Evolutionary conservation across 2,113 vertebrate species (phyloP).

Genomic region (Anarrhichthys ocellatus): DNA sequence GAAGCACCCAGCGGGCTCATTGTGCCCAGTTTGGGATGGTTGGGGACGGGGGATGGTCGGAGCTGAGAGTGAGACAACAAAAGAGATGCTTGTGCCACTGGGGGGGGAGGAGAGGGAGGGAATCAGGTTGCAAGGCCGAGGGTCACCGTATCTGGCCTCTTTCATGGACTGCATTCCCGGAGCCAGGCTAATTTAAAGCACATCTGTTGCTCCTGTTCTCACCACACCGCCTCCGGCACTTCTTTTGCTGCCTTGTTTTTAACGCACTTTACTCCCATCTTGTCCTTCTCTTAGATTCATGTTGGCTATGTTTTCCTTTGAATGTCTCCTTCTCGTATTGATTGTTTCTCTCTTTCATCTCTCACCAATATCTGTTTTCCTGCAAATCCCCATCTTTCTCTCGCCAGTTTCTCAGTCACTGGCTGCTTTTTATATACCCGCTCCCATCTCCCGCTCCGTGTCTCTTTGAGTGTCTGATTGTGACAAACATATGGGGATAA

Average conservation of each 20-base stretch:
- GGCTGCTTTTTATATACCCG: neutral
- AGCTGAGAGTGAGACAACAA: constrained; percentile 38
- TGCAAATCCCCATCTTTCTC: neutral
- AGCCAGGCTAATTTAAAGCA: constrained; percentile 71
- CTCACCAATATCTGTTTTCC: neutral
- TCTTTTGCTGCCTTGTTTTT: constrained; percentile 16
- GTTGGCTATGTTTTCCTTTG: constrained; percentile 8
- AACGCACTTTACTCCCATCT: constrained; percentile 2
- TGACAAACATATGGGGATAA: neutral
- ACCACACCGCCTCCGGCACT: constrained; percentile 7
- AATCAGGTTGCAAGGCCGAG: constrained; percentile 65
- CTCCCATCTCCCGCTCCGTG: neutral
- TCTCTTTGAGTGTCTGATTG: neutral
- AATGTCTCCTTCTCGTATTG: constrained; percentile 21
- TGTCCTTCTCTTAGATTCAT: constrained; percentile 11
- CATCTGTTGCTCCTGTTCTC: constrained; percentile 69
- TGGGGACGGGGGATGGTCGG: neutral
- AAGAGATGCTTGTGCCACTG: constrained; percentile 44
- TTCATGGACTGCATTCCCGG: constrained; percentile 58
- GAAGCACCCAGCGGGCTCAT: constrained; percentile 48
- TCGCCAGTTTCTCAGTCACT: neutral
- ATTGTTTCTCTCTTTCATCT: constrained; percentile 23
- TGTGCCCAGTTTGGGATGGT: constrained; percentile 23
- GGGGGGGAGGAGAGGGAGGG: neutral
- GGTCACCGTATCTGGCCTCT: constrained; percentile 56